A percentile compares a stretch with the other conserved stretches of the same genome.
Evolutionary conservation across 2,797 vertebrate species (phyloP).

Genomic region (Esox masquinongy): DNA sequence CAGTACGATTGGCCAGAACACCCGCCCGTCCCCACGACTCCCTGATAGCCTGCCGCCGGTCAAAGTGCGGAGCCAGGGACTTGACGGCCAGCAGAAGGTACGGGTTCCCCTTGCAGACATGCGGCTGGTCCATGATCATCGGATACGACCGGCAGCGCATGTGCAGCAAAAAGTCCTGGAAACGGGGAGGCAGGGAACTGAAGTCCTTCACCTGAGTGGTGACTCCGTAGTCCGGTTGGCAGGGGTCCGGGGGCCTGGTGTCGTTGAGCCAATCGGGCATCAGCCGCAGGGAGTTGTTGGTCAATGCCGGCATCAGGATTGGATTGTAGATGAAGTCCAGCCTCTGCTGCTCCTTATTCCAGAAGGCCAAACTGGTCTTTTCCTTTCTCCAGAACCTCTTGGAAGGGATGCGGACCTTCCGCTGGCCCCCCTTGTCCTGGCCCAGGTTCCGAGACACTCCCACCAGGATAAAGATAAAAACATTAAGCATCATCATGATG

Average conservation of each 20-base stretch:
- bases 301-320: constrained; percentile 56
- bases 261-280: constrained; percentile 70
- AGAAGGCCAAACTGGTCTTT: constrained; percentile 73
- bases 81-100: constrained; percentile 90
- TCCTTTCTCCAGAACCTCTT: constrained; percentile 80
- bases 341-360: constrained; percentile 89
- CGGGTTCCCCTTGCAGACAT: constrained; percentile 78
- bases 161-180: constrained; percentile 90
- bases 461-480: constrained; percentile 85
- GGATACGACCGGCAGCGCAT: constrained; percentile 88
- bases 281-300: constrained; percentile 53
- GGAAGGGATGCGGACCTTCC: constrained; percentile 64
- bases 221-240: constrained; percentile 78
- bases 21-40: constrained; percentile 90
- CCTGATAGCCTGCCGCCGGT: constrained; percentile 92
- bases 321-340: constrained; percentile 83
- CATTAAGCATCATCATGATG: constrained; percentile 81
- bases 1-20: constrained; percentile 69
- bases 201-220: constrained; percentile 76
- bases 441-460: constrained; percentile 76
- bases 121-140: constrained; percentile 79
- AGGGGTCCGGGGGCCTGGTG: constrained; percentile 56
- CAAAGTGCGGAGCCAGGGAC: constrained; percentile 88
- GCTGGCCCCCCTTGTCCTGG: constrained; percentile 56
- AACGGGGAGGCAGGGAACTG: constrained; percentile 78